Conservation (phyloP, 2,888 invertebrate genomes). For the Ectropis crepuscularia region DNA sequence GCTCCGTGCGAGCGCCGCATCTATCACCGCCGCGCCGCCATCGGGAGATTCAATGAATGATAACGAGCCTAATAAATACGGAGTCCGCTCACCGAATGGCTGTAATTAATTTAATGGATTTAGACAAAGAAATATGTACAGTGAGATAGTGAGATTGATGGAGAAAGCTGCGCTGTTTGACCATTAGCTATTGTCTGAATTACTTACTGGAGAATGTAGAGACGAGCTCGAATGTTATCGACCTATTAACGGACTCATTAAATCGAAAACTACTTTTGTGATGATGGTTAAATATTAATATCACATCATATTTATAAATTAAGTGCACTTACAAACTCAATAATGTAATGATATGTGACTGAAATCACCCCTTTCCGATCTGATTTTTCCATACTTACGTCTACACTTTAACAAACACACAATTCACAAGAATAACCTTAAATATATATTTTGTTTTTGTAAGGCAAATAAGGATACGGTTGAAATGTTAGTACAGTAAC, state of each 20-base stretch:
- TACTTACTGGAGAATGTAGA: conserved; percentile 10
- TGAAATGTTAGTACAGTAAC: no score
- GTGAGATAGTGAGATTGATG: conserved; percentile 82
- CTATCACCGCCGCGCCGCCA: conserved; percentile 73
- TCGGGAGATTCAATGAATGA: conserved; percentile 83
- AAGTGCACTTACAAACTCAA: no score
- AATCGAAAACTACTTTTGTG: no score
- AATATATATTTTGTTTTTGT: no score
- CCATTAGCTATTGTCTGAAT: conserved; percentile 56
- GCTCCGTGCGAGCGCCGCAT: conserved; percentile 79
- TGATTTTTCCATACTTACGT: no score
- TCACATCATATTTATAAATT: no score
- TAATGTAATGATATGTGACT: no score
- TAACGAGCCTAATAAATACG: conserved; percentile 84
- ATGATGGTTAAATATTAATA: no score
- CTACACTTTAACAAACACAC: no score
- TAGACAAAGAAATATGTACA: conserved; percentile 84
- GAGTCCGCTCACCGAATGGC: conserved; percentile 78
- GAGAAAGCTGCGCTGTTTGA: conserved; percentile 67
- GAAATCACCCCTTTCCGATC: no score
- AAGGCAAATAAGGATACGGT: no score
- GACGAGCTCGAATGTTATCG: conserved; percentile 2
- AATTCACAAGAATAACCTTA: no score
- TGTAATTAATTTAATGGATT: conserved; percentile 84
- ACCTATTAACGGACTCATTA: neutral